Evolutionary conservation across 2,113 vertebrate species (phyloP), one percentile per base, ranked within the genome.

Genomic region (Trochalopteron elliotii): DNA sequence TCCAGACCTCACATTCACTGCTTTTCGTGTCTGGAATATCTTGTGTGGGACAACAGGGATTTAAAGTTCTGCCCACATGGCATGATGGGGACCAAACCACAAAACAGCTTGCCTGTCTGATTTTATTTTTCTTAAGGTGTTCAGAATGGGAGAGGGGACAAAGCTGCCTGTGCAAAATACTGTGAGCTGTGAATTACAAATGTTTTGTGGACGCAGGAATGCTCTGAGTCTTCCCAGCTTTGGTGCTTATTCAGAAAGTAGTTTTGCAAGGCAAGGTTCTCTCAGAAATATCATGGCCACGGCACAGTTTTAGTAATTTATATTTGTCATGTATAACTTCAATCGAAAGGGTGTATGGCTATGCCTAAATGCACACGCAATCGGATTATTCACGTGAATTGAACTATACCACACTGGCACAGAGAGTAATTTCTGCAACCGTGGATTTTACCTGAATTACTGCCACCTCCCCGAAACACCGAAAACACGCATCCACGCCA

Each of bases 401-500:
- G 6, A 42, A 44, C 18, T 2, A 6, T 0, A 16, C 20, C 20
- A 49, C 7, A 10, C 7, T 3, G 22, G 10, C 56, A 15, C 27
- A 25, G 28, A 21, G 20, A 53, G 37, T 2, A 1, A 11, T 10
- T 65, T 44, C 11, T 4, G 42, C 33, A 37, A 60, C 40, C 3
- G 3, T 0, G 7, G 35, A 4, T 59, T 47, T 57, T 28, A 33
- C 50, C 63, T 6, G 28, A 35, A 11, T 42, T 39, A 17, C 30
- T 7, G 31, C n/a, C 60, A 10, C 12, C n/a, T 20, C 80, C 49
- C n/a, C 4, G 3, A 12, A 47, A 31, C 45, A 9, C 49, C 3
- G 55, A 24, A 5, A 39, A 27, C 25, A 14, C 0, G 2, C 1
- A 15, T 0, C 5, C 7, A 0, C 2, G 17, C 12, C 67, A 2